Percentiles rank a stretch among this genome's conserved stretches.
Evolutionary conservation across 2,113 vertebrate genomes (phyloP).

Genomic region (Oreochromis aureus): DNA sequence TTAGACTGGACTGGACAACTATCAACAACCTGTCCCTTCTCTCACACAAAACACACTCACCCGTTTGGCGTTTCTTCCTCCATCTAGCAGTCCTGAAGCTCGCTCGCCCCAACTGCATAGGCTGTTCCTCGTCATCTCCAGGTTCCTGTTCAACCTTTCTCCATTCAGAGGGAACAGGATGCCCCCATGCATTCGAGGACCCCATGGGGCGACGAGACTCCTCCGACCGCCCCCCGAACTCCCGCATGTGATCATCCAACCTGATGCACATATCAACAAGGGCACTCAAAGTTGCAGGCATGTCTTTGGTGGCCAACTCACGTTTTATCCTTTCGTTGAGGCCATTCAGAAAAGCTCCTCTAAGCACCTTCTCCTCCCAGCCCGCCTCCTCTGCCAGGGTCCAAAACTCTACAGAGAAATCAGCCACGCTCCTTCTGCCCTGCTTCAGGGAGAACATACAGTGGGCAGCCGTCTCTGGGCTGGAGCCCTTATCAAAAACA

Average conservation of each 20-base stretch:
- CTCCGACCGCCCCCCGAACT: not conserved
- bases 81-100: not conserved
- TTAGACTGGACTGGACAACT: too few relatives aligned
- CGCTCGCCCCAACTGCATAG: too few relatives aligned
- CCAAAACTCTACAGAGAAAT: not conserved
- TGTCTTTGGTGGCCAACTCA: not conserved
- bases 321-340: not conserved
- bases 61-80: not conserved
- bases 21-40: too few relatives aligned
- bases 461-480: too few relatives aligned
- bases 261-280: not conserved
- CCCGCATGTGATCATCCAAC: not conserved
- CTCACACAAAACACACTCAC: not conserved
- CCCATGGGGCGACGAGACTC: too few relatives aligned
- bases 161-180: too few relatives aligned
- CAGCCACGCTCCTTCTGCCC: not conserved
- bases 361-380: not conserved
- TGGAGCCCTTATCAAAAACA: too few relatives aligned
- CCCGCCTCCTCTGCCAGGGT: not conserved
- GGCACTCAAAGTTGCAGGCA: not conserved
- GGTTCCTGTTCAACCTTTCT: too few relatives aligned
- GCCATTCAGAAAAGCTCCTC: not conserved
- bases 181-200: too few relatives aligned
- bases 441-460: too few relatives aligned
- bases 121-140: too few relatives aligned